A percentile compares a stretch with the other conserved stretches of the same genome.
Conservation (phyloP, 2,888 invertebrate species). For the Melangyna quadrimaculata region DNA sequence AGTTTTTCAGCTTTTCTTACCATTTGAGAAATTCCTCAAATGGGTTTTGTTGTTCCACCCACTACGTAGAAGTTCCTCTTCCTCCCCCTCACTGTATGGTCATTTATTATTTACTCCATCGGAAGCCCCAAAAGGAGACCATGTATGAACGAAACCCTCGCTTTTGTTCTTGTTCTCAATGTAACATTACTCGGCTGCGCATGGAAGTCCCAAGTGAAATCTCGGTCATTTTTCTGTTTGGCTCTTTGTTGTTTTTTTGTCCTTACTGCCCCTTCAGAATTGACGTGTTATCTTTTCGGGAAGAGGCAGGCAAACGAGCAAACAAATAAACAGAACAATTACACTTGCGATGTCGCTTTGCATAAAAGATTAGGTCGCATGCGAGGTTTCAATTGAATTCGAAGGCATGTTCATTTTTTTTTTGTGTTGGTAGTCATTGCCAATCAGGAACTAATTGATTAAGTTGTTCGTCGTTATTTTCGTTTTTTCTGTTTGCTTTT, state of each 20-base stretch:
- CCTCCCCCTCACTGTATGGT: background rate
- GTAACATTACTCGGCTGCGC: constrained; percentile 4
- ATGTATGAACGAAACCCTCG: background rate
- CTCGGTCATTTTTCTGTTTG: background rate
- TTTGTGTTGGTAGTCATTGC: background rate
- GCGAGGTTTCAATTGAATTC: constrained; percentile 2
- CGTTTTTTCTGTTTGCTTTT: background rate
- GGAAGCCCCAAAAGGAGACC: constrained; percentile 9
- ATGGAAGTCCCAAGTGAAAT: background rate
- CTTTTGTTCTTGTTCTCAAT: background rate
- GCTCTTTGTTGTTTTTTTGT: background rate
- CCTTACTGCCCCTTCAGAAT: background rate
- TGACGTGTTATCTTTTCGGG: constrained; percentile 53
- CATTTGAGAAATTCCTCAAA: background rate
- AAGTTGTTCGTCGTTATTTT: background rate
- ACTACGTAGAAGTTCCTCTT: background rate
- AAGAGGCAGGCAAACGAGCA: constrained; percentile 1
- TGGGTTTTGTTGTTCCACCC: background rate
- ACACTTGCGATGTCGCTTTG: constrained; percentile 20
- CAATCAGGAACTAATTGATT: constrained; percentile 54
- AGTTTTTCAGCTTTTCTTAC: background rate
- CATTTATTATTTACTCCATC: constrained; percentile 22
- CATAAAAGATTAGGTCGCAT: constrained; percentile 48
- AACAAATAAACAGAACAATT: constrained; percentile 18
- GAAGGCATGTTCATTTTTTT: background rate